Conservation (phyloP, 2,113 vertebrate genomes). For the Melanostigma gelatinosum region DNA sequence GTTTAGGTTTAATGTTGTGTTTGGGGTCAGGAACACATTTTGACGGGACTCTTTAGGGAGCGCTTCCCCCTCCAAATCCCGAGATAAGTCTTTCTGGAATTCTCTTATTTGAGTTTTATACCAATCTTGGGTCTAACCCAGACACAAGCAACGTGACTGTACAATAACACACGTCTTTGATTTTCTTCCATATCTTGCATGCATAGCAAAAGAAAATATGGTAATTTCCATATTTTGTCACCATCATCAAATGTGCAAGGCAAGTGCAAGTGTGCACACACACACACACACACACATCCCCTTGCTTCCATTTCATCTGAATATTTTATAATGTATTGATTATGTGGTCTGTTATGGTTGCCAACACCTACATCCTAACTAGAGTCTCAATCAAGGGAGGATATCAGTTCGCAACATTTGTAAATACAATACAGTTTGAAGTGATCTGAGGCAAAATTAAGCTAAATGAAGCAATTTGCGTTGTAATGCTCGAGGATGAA, state of each 20-base stretch:
- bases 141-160: not conserved
- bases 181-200: no score
- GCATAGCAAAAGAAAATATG: not conserved
- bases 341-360: constrained; percentile 5
- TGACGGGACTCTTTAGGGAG: not conserved
- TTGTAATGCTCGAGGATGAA: not conserved
- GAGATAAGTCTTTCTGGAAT: no score
- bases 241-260: not conserved
- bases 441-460: not conserved
- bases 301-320: constrained; percentile 38
- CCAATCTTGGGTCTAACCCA: not conserved
- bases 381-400: constrained; percentile 1
- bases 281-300: constrained; percentile 5
- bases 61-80: not conserved
- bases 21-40: not conserved
- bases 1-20: not conserved
- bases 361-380: not conserved
- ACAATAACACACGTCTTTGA: not conserved
- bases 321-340: constrained; percentile 73
- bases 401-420: constrained; percentile 5
- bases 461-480: constrained; percentile 3
- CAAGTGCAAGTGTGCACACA: no score
- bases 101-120: no score
- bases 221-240: not conserved
- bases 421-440: not conserved